Base-by-base conservation (phyloP, 2,888 invertebrate genomes). In the Osmoderma eremita region DNA sequence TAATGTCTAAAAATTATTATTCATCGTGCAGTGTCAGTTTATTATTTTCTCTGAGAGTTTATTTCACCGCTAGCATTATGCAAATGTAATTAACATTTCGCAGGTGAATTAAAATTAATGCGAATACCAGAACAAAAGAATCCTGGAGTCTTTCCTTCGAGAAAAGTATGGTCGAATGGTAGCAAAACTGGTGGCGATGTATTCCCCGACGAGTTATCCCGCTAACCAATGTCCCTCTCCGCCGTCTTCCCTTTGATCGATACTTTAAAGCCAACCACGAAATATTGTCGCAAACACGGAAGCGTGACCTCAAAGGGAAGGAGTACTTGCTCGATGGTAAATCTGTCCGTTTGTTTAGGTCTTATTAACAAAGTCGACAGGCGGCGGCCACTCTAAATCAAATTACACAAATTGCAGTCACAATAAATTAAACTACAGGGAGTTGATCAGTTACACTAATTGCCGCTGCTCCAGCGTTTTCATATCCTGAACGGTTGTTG, bases 381-480 rank as follows among this genome's bases (percentile, higher is more conserved):
- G 45, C 63, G 63, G 63, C 63, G 50, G 20, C 18, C 41, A 63
- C 41, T 61, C 53, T 56, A 48, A 66, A 66, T 66, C 65, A 66
- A 66, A 66, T 66, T 66, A 66, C 49, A 66, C 41, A 56, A 58
- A 65, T 50, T 61, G 65, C 41, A 56, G 20, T 49, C 56, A 50
- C 56, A 58, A 53, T 63, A 50, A 63, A 63, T 63, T 63, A 51
- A 51, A 51, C 50, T 63, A 50, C 49, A 39, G 63, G 1, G 50
- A 38, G 30, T 61, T 61, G 58, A 61, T 61, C 45, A 61, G 58
- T 42, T 61, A 45, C 36, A 30, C 58, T 61, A 61, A 61, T 61
- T 45, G 30, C 45, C 17, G 56, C 13, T 22, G 41, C n/a, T 42
- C 24, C 58, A 20, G 12, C 53, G 53, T 53, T 53, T 53, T 53